Evolutionary conservation across 2,888 invertebrate genomes (phyloP).

Genomic region (Steromphala cineraria): DNA sequence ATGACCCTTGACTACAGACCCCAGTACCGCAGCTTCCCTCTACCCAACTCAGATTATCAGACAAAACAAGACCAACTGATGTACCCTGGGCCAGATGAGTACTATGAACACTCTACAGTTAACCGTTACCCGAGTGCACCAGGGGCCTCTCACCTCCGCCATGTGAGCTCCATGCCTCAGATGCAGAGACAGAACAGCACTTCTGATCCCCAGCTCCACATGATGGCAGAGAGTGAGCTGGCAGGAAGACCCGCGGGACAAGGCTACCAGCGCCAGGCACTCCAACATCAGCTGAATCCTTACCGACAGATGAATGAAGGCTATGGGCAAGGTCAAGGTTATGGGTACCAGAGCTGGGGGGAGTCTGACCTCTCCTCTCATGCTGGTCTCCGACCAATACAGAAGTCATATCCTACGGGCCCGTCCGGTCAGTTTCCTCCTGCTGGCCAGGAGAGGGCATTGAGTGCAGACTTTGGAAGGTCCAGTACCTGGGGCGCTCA

Average conservation of each 20-base stretch:
- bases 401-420: not conserved
- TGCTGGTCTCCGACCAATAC: not conserved
- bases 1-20: not conserved
- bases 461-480: not conserved
- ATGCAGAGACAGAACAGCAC: conserved; percentile 78
- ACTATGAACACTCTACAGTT: conserved; percentile 43
- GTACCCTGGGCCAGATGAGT: not conserved
- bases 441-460: conserved; percentile 7
- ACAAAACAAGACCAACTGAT: not conserved
- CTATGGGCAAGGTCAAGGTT: not conserved
- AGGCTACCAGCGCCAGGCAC: not conserved
- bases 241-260: not conserved
- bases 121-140: conserved; percentile 60
- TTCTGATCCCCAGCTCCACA: conserved; percentile 81
- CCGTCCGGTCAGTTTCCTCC: not conserved
- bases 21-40: conserved; percentile 24
- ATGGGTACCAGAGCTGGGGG: not conserved
- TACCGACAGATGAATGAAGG: not conserved
- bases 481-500: not conserved
- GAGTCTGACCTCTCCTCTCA: not conserved
- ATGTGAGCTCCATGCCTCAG: conserved; percentile 58
- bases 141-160: conserved; percentile 14
- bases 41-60: not conserved
- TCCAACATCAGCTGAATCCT: not conserved
- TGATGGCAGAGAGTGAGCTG: conserved; percentile 17